Base-by-base conservation (phyloP, 35 echinoderm and acorn worm species). In the Ptychodera flava region DNA sequence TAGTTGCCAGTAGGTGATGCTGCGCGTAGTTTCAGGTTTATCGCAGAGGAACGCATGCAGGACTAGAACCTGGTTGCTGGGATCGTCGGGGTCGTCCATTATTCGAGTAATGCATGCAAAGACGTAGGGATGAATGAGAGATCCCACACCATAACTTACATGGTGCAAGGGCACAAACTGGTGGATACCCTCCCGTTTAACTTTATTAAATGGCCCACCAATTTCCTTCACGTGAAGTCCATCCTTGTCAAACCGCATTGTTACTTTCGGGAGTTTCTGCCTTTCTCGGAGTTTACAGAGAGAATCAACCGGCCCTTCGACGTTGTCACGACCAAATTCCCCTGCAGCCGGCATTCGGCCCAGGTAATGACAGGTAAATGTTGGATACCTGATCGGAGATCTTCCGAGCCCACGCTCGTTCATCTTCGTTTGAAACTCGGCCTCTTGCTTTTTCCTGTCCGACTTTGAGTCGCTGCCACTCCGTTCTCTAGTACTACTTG, bases 1-100 rank as follows among this genome's bases (percentile, higher is more conserved):
- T 35, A 99, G 83, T 34, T 99, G 96, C 96, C 96, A 99, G 81
- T 99, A 99, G 0, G 96, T 99, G 29, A 99, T 84, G 37, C 81
- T 82, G 30, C 94, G 96, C 0, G 96, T 85, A 0, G 79, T 85
- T 16, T 94, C 90, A 22, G 85, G 30, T 83, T 99, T 99, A 31
- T 94, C 92, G 79, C 96, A 99, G 16, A 99, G 77, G 34, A 94
- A 99, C 33, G 92, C 96, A 85, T 99, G 91, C 6, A 99, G 80
- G 38, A 94, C 89, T 1, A 94, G 77, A 28, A 99, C 91, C 38
- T 92, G 93, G 27, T 90, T 90, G 1, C 32, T 37, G 15, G 87
- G 85, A 16, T 36, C 64, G 37, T 91, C 84, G 33, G 94, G 90
- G 16, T 94, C 96, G 31, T 85, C 34, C 14, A 37, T 87, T 85